Evolutionary conservation across 2,888 invertebrate genomes (phyloP).

Genomic region (Aleiodes leptofemur): DNA sequence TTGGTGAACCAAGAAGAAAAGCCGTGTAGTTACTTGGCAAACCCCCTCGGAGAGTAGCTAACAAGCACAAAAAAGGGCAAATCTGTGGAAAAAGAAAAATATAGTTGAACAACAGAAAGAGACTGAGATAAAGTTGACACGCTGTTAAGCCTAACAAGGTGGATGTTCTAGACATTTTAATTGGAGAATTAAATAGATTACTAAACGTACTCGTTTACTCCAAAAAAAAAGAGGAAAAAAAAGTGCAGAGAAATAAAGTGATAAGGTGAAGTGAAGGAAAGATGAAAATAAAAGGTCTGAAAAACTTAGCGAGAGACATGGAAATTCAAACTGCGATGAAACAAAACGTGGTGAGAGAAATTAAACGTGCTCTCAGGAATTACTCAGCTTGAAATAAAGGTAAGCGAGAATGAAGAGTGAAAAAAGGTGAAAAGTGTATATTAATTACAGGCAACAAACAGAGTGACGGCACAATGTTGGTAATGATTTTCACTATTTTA

Average conservation of each 20-base stretch:
- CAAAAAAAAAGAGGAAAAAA: background rate
- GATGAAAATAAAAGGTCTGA: too few relatives aligned
- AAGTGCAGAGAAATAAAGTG: background rate
- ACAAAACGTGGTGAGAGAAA: too few relatives aligned
- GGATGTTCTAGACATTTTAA: slow-evolving; percentile 27
- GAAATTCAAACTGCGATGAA: too few relatives aligned
- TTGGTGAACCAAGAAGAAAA: slow-evolving; percentile 3
- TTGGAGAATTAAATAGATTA: slow-evolving; percentile 26
- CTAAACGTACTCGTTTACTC: slow-evolving; percentile 23
- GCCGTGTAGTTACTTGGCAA: background rate
- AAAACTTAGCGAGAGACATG: background rate
- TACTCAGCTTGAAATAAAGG: background rate
- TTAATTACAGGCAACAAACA: too few relatives aligned
- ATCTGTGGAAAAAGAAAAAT: slow-evolving; percentile 18
- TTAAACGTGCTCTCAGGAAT: too few relatives aligned
- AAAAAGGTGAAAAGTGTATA: slow-evolving; percentile 1
- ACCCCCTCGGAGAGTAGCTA: background rate
- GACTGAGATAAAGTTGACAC: slow-evolving; percentile 22
- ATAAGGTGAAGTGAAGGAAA: background rate
- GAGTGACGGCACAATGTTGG: too few relatives aligned
- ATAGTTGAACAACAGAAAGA: background rate
- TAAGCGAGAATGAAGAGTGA: slow-evolving; percentile 18
- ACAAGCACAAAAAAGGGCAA: slow-evolving; percentile 21
- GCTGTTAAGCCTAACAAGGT: slow-evolving; percentile 26
- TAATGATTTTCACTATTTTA: too few relatives aligned